These are phyloP conservation scores for Morpho helenor DNA, from an alignment of 2,888 invertebrate species.

Conservation along the genomic window DNA sequence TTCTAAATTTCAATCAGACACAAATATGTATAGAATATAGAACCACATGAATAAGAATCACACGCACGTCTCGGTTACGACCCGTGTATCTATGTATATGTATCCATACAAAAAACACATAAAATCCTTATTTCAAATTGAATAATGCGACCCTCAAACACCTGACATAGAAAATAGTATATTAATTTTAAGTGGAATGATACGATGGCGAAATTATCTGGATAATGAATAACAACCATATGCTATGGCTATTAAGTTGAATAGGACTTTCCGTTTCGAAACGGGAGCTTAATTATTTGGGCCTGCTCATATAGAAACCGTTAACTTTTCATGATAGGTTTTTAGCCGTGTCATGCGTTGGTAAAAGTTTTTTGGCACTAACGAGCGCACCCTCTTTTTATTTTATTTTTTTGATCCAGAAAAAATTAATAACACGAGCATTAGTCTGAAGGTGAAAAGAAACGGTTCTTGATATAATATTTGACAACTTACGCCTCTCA, in stretches of 20 bases:
- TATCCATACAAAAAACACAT: neutral
- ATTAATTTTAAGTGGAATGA: slow-evolving; percentile 17
- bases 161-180: slow-evolving; percentile 18
- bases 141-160: slow-evolving; percentile 15
- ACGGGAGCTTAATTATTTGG: slow-evolving; percentile 58
- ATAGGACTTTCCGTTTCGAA: slow-evolving; percentile 45
- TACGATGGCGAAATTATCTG: slow-evolving; percentile 20
- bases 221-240: slow-evolving; percentile 39
- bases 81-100: too few relatives aligned
- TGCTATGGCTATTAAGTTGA: slow-evolving; percentile 52
- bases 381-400: neutral
- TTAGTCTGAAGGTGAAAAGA: neutral
- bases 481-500: too few relatives aligned
- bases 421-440: slow-evolving; percentile 3
- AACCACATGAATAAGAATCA: too few relatives aligned
- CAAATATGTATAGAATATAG: too few relatives aligned
- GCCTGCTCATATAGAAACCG: slow-evolving; percentile 41
- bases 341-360: slow-evolving; percentile 14
- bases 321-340: slow-evolving; percentile 39
- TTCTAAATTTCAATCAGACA: too few relatives aligned
- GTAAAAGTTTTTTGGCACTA: slow-evolving; percentile 4
- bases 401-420: neutral
- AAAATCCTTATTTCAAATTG: neutral
- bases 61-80: too few relatives aligned
- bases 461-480: neutral